phyloP scores from a whole-genome alignment of 2,888 invertebrate genomes.

The Podabrus alpinus region DNA sequence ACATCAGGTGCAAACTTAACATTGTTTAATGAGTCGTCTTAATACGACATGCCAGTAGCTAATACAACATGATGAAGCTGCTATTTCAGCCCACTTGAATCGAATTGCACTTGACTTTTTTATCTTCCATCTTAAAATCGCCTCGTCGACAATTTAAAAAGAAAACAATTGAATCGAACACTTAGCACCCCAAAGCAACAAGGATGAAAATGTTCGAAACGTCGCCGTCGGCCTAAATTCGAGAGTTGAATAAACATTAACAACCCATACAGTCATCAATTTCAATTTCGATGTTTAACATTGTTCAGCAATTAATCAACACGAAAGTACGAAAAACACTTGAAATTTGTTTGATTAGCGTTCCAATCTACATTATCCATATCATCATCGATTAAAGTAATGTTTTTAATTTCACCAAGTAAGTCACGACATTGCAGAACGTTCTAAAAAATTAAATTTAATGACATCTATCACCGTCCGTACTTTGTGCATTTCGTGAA shows the following conservation, averaged over 20 bases:
- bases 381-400: neutral
- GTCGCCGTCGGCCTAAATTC: neutral
- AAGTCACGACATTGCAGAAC: constrained; percentile 10
- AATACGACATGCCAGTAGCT: constrained; percentile 5
- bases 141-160: neutral
- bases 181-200: neutral
- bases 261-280: neutral
- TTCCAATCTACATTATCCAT: neutral
- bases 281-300: neutral
- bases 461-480: constrained; percentile 1
- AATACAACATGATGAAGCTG: neutral
- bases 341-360: neutral
- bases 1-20: constrained; percentile 21
- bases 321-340: neutral
- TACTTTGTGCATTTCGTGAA: constrained; percentile 8
- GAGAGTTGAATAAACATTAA: neutral
- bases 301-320: neutral
- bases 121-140: neutral
- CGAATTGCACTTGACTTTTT: neutral
- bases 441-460: constrained; percentile 9
- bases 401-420: neutral
- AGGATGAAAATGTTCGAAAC: neutral
- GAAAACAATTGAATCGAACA: neutral
- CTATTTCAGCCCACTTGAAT: neutral
- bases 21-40: constrained; percentile 17